These are phyloP conservation scores for Platyscapa corneri DNA, from an alignment of 1,140 invertebrate species.

Conservation along the genomic window DNA sequence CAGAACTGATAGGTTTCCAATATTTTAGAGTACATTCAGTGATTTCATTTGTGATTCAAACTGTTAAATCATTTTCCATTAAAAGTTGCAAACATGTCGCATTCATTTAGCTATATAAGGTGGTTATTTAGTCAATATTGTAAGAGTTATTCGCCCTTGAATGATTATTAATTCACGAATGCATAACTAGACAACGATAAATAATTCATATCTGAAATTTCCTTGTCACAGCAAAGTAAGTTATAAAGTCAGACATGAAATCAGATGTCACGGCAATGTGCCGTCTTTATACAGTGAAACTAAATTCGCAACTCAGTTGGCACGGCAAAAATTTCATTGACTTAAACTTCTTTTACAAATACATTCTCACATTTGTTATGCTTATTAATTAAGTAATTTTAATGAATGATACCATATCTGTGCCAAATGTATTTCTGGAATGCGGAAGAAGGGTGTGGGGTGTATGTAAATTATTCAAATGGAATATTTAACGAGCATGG, in stretches of 20 bases:
- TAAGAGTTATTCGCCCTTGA: neutral
- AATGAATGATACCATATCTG: too few relatives aligned
- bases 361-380: neutral
- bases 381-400: neutral
- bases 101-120: neutral
- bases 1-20: too few relatives aligned
- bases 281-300: neutral
- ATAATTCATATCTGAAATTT: conserved; percentile 31
- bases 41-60: too few relatives aligned
- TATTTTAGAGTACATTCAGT: too few relatives aligned
- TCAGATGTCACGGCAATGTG: neutral
- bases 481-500: too few relatives aligned
- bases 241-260: neutral
- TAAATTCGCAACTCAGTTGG: neutral
- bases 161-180: neutral
- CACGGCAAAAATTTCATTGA: too few relatives aligned
- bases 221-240: neutral
- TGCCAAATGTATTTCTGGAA: too few relatives aligned
- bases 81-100: too few relatives aligned
- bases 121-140: conserved; percentile 24
- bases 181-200: neutral
- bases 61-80: too few relatives aligned
- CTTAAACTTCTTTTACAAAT: too few relatives aligned
- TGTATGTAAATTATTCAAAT: neutral
- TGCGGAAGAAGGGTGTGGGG: neutral